Evolutionary conservation across 2,797 vertebrate genomes (phyloP), one percentile per base, ranked within the genome.

Genomic region (Delichon dasypus): DNA sequence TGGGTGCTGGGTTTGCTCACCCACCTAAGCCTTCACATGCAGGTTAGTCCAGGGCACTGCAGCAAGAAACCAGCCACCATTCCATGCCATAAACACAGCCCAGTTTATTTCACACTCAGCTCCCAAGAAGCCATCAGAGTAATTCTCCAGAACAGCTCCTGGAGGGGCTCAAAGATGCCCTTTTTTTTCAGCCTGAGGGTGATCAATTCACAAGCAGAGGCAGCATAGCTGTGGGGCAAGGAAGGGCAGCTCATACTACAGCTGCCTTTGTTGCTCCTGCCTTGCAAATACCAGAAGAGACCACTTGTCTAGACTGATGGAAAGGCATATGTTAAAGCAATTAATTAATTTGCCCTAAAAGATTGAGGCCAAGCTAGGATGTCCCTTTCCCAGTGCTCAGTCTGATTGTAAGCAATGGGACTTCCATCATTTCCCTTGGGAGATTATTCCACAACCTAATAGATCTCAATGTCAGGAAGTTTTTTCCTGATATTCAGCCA

Each of bases 381-480:
- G 64, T 51, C 57, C 77, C 58, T 50, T 72, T 88, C 62, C 15
- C 42, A 61, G 48, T 23, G 42, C 53, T 95, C 83, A 58, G 27
- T 47, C 68, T 88, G n/a, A 89, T 85, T 54, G 76, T 83, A 88
- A 93, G 91, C 83, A 82, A 87, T 29, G 88, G 95, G 83, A 95
- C 83, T 96, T 94, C 74, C 64, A 91, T 53, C 34, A 80, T 62
- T 85, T 96, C 96, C 95, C 89, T 74, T 72, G 84, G 90, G 85
- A 95, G 80, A 93, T 89, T 91, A 94, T 94, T 95, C 88, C 72
- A 94, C 78, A 94, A 87, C 86, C 93, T 94, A 94, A 96, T 90
- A 96, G 95, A 96, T 93, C 89, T 96, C 96, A 96, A 96, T 96
- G 94, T 97, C 96, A 96, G 81, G 85, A 93, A 95, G 92, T 95